Base-by-base conservation (phyloP, 2,113 vertebrate genomes). In the Sporophila hypoxantha region DNA sequence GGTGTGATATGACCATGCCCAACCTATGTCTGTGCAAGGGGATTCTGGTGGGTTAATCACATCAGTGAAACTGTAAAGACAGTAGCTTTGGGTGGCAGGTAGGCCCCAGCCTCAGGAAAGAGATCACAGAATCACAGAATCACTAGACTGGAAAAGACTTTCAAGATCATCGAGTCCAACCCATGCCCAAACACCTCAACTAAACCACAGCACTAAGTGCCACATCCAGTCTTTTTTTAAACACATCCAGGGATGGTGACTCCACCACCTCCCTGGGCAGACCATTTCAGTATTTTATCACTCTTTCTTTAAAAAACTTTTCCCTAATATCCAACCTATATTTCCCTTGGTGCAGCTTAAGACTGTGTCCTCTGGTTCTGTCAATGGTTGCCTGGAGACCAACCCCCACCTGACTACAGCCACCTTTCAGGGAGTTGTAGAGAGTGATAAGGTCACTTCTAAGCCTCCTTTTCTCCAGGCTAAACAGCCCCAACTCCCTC, bases 1-100 rank as follows among this genome's bases (percentile, higher is more conserved):
- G 13, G 9, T 36, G 6, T 47, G 55, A 41, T 26, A 76, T 0
- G 2, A 61, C 29, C 17, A 14, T 18, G 23, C 0, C 0, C 9
- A 71, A 34, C 3, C 14, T 61, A 1, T 4, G 4, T 6, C 44
- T 65, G 8, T 41, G n/a, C 13, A 32, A 79, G 17, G 20, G 6
- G 4, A 9, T 6, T 61, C 46, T 42, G 26, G 8, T 42, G 15
- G 6, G 50, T 34, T 16, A 2, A 2, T 73, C 56, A 9, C 8
- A 37, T 2, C 6, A 42, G 22, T 14, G 20, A 23, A 85, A 36
- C 29, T 73, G 21, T 32, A 15, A 79, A 52, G 10, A 14, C 8
- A 52, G 17, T 12, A 70, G 12, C 19, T 85, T 50, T 50, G 17
- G 12, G 26, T 14, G 26, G 12, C n/a, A 74, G 17, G 14, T 27